phyloP scores from a whole-genome alignment of 2,888 invertebrate genomes.

The Sinhomidia bicolor region DNA sequence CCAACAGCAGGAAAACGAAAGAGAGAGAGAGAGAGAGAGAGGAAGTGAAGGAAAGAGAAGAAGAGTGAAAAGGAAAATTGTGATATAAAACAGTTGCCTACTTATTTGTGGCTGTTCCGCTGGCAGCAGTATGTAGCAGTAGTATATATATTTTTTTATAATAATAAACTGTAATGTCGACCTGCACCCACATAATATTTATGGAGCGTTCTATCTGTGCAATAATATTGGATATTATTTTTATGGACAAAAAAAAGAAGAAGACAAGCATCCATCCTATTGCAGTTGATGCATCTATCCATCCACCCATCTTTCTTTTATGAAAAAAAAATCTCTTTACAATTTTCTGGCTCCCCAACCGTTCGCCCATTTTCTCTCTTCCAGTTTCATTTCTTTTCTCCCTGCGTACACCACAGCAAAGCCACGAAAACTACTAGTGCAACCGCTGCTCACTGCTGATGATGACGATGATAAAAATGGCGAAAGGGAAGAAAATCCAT shows the following conservation, averaged over 20 bases:
- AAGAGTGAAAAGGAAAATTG: not conserved
- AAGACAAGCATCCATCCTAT: not conserved
- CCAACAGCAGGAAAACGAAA: too few relatives aligned
- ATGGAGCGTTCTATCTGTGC: not conserved
- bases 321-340: slow-evolving; percentile 55
- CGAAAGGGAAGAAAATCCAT: slow-evolving; percentile 22
- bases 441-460: not conserved
- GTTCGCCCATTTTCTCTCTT: slow-evolving; percentile 31
- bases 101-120: not conserved
- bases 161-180: slow-evolving; percentile 3
- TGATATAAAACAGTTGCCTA: not conserved
- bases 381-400: slow-evolving; percentile 52
- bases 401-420: not conserved
- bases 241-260: not conserved
- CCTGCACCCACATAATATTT: not conserved
- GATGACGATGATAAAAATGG: slow-evolving; percentile 31
- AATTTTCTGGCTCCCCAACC: slow-evolving; percentile 44
- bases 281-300: not conserved
- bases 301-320: not conserved
- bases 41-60: not conserved
- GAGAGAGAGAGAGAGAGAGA: not conserved
- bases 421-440: too few relatives aligned
- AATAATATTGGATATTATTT: not conserved
- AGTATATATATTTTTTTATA: too few relatives aligned
- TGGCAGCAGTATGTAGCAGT: not conserved